These are phyloP conservation scores for Drosophila parabipectinata DNA, from an alignment of 1,140 invertebrate genomes.

Conservation along the genomic window DNA sequence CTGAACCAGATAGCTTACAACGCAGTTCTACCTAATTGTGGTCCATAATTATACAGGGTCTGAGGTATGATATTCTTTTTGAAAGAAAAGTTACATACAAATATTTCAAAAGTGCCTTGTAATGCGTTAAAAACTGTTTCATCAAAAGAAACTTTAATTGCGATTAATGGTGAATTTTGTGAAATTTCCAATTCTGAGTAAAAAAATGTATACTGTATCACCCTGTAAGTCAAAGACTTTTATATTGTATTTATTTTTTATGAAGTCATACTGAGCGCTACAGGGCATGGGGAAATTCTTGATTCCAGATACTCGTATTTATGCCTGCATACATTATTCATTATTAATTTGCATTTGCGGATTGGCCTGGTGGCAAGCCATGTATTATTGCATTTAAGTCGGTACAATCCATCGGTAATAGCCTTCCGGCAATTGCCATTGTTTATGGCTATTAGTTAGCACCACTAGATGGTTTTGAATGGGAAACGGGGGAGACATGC, in stretches of 20 bases:
- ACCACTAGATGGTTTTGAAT: not conserved
- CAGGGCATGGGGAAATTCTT: slow-evolving; percentile 15
- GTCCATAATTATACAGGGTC: not conserved
- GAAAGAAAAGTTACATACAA: too few species aligned
- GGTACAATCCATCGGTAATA: slow-evolving; percentile 1
- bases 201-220: not conserved
- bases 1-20: slow-evolving; percentile 27
- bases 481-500: not conserved
- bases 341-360: slow-evolving; percentile 27
- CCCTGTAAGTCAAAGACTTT: slow-evolving; percentile 7
- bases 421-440: not conserved
- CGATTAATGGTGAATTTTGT: too few species aligned
- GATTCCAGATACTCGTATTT: not conserved
- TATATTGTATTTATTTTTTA: slow-evolving; percentile 43
- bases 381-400: slow-evolving; percentile 17
- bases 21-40: slow-evolving; percentile 19
- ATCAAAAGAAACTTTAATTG: too few species aligned
- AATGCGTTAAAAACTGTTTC: too few species aligned
- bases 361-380: slow-evolving; percentile 13
- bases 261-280: slow-evolving; percentile 25
- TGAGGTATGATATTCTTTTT: not conserved
- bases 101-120: too few species aligned
- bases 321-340: not conserved
- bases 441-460: slow-evolving; percentile 23
- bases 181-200: not conserved